phyloP scores from a whole-genome alignment of 2,888 invertebrate species.

The Cosmia trapezina region DNA sequence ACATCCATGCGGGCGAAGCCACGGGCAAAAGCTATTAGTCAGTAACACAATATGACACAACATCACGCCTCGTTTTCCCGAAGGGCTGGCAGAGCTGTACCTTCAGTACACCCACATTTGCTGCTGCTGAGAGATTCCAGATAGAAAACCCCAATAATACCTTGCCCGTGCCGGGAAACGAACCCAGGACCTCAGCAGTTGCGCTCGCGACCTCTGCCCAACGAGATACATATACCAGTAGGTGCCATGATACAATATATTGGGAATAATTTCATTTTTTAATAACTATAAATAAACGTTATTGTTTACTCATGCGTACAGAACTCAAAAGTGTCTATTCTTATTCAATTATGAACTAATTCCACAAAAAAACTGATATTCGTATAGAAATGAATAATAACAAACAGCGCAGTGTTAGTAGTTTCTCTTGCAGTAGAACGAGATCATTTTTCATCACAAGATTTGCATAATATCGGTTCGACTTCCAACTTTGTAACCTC shows the following conservation, averaged over 20 bases:
- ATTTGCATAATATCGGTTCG: conserved; percentile 19
- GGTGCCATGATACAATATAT: background rate
- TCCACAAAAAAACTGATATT: background rate
- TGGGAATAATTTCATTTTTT: background rate
- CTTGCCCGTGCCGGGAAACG: too few species aligned
- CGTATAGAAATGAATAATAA: background rate
- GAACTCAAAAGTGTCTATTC: background rate
- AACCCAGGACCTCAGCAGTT: too few species aligned
- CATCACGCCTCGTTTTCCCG: too few species aligned
- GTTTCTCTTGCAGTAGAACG: background rate
- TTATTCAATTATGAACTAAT: background rate
- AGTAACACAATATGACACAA: too few species aligned
- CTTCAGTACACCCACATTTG: too few species aligned
- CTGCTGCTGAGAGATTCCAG: too few species aligned
- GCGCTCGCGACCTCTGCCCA: too few species aligned
- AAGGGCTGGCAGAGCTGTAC: too few species aligned
- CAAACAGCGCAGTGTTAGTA: background rate
- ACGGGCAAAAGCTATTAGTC: too few species aligned
- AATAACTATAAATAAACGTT: background rate
- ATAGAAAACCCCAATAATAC: too few species aligned
- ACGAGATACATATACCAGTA: too few species aligned
- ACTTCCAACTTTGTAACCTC: conserved; percentile 32
- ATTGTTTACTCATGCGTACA: background rate
- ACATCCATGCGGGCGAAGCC: too few species aligned
- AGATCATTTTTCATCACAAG: conserved; percentile 11